Base-by-base conservation (phyloP, 2,888 invertebrate species). In the Operophtera brumata region DNA sequence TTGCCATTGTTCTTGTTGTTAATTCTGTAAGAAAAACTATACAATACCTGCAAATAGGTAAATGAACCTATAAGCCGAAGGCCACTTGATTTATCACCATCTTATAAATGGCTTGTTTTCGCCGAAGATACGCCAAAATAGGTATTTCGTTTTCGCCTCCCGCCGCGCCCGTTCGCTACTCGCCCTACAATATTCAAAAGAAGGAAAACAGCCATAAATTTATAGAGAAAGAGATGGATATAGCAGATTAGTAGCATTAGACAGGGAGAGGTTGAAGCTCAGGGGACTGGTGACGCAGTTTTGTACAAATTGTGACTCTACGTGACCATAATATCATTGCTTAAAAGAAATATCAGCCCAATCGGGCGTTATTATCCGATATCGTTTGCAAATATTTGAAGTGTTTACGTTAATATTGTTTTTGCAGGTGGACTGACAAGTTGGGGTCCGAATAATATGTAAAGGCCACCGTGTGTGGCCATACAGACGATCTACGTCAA, bases 41-140 rank as follows among this genome's bases (percentile, higher is more conserved):
- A 20, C 20, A 20, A 20, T 20, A 20, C 20, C 20, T 20, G 20
- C 2, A 20, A 20, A 20, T 20, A 20, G 20, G 20, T 41, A 34
- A 9, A 5, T 30, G 57, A 62, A 60, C 50, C 63, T 51, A 57
- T 64, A 62, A 55, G 59, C 49, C 64, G 66, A 59, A 68, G 67
- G 68, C 64, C 59, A 56, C 66, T 74, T 78, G 78, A 84, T 84
- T 82, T 84, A 85, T 82, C 62, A 61, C 74, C 66, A 65, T 69
- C 72, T 73, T 78, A 80, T 71, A 81, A 82, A 82, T 84, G 79
- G 76, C 77, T 84, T 85, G 84, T 86, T 86, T 84, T 80, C 74
- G 78, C 71, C 73, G 67, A 78, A 77, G 78, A 78, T 78, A 75
- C 72, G 73, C 74, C 73, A 73, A 77, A 84, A 80, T 80, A 82